Conservation (phyloP, 1,140 invertebrate species). For the Hyles euphorbiae region DNA sequence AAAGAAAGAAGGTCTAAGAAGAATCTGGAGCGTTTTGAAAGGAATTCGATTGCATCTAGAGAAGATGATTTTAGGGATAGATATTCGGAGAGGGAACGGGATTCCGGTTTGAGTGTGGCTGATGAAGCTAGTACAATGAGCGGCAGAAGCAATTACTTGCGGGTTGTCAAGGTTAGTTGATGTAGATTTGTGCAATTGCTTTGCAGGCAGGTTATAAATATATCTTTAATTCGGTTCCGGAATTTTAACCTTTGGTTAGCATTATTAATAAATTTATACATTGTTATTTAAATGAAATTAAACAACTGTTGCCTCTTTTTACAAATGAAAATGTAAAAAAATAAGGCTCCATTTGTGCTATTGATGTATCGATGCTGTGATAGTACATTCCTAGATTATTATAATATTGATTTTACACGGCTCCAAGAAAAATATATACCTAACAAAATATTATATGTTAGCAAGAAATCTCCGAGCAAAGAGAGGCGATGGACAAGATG, state of each 20-base stretch:
- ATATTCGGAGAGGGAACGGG: constrained; percentile 51
- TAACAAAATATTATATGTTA: constrained; percentile 23
- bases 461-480: constrained; percentile 65
- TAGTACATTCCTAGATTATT: no score
- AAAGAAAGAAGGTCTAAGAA: constrained; percentile 38
- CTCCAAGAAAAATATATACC: no score
- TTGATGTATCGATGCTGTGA: no score
- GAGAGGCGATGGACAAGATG: constrained; percentile 69
- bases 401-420: no score
- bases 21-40: constrained; percentile 48
- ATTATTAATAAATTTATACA: no score
- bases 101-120: constrained; percentile 57
- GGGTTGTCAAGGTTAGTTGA: constrained; percentile 50
- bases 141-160: constrained; percentile 56
- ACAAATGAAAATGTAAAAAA: no score
- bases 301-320: no score
- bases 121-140: constrained; percentile 59
- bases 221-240: not conserved
- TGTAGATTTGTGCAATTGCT: not conserved
- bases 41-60: constrained; percentile 44
- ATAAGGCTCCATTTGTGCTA: no score
- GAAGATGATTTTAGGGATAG: constrained; percentile 52
- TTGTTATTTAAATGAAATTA: no score
- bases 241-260: no score
- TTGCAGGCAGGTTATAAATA: not conserved